Percentiles rank a stretch among this genome's conserved stretches.
Evolutionary conservation across 2,888 invertebrate genomes (phyloP).

Genomic region (Platerodrilus igneus): DNA sequence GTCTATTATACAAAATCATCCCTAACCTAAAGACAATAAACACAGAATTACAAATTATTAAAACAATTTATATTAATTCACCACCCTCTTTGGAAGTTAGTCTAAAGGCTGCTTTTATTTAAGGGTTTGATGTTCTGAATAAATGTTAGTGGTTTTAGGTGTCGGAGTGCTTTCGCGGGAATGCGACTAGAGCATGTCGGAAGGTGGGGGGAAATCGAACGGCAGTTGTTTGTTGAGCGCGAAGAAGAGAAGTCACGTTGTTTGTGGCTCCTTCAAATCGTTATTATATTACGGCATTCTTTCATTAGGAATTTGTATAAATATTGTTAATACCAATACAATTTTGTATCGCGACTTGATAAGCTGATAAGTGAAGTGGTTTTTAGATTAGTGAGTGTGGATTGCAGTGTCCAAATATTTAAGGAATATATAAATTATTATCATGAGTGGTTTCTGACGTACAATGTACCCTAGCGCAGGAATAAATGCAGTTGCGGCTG

Average conservation of each 20-base stretch:
- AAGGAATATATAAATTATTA: conserved; percentile 25
- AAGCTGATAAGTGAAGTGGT: too few species aligned
- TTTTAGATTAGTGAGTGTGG: conserved; percentile 21
- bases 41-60: too few species aligned
- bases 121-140: conserved; percentile 36
- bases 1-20: too few species aligned
- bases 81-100: too few species aligned
- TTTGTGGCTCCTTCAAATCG: conserved; percentile 1
- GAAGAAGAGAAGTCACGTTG: conserved; percentile 9
- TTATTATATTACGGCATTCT: conserved; percentile 1
- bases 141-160: conserved; percentile 24
- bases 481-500: conserved; percentile 82
- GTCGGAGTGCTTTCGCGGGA: conserved; percentile 12
- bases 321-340: too few species aligned
- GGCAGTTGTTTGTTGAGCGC: conserved; percentile 19
- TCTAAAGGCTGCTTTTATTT: too few species aligned
- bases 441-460: conserved; percentile 44
- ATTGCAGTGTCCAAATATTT: conserved; percentile 20
- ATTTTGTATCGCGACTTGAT: too few species aligned
- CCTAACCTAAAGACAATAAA: too few species aligned
- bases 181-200: conserved; percentile 3
- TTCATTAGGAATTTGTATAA: too few species aligned
- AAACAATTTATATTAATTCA: too few species aligned
- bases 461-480: conserved; percentile 83
- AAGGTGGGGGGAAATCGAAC: conserved; percentile 18